Base-by-base conservation (phyloP, 2,797 vertebrate genomes). In the Limosa lapponica region DNA sequence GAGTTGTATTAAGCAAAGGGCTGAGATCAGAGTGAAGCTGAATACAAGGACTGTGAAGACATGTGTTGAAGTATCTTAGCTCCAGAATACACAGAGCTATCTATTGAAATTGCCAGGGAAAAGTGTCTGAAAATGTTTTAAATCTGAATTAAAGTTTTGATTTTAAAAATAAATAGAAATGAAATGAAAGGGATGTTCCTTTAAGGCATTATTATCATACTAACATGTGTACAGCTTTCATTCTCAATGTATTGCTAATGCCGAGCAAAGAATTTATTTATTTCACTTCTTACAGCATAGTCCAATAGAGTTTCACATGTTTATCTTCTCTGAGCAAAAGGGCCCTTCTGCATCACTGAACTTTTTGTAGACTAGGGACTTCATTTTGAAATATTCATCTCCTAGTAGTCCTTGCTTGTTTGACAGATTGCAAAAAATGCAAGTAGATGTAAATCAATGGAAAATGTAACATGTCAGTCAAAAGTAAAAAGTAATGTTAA, bases 61-160 rank as follows among this genome's bases (percentile, higher is more conserved):
- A 30, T 0, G 0, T 2, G 2, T 16, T 89, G 49, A 72, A 67
- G 15, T 17, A 75, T 15, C 8, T 71, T 58, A 13, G 87, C 10
- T 62, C 6, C 41, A 59, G 41, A 82, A 75, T 32, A 59, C 11
- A 44, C 2, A 61, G 11, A 44, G 12, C 37, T 48, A 27, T 36
- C 13, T 65, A 34, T 7, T 54, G 14, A 58, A 82, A 55, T 54
- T 39, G 10, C 28, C 43, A 48, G 19, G 2, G 8, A 24, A 41
- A 81, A 75, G 0, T 49, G 16, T 22, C 49, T 71, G 32, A 11
- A 62, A 55, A 32, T 10, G 5, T 39, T 80, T 67, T 52, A 83
- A 57, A 80, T 36, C 13, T 73, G 43, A 84, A 48, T 18, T 23
- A 1, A 69, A 65, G 22, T 25, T 57, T 36, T 79, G 18, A 34